Base-by-base conservation (phyloP, 1,140 invertebrate species). In the Protaetia brevitarsis region DNA sequence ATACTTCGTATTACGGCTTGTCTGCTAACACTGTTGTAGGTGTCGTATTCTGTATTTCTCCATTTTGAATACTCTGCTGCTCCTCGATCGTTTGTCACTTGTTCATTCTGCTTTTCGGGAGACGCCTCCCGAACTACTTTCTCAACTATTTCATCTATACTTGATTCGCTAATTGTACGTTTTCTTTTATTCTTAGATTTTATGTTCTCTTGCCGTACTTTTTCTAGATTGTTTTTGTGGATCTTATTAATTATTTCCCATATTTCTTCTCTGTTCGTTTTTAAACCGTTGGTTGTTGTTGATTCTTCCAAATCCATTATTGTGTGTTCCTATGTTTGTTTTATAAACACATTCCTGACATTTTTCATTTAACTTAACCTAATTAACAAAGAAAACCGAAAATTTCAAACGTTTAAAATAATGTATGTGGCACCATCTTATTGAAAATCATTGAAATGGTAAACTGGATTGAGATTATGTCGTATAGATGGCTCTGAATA, bases 161-260 rank as follows among this genome's bases (percentile, higher is more conserved):
- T 51, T 4, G 41, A 23, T 2, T 51, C 19, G 19, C 41, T 51
- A 2, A 51, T 8, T 23, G 21, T 51, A 19, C 41, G 41, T 51
- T 51, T 51, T 19, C 41, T 16, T 45, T 45, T 51, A 51, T 19
- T 51, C 11, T 23, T 51, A 51, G 41, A 16, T 51, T 51, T 51
- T 1, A 23, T 51, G 26, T 51, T 51, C 41, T 51, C 41, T 6
- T 51, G 21, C 3, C 41, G 41, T 19, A 51, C 26, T 19, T 51
- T 2, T 51, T 51, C 41, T 6, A 51, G 5, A 51, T 51, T 16
- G 21, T 19, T 51, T 23, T 51, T 16, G 34, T 37, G 34, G 16
- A 37, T 11, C 16, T 11, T 37, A 37, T 37, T 11, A 13, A 37
- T 16, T 23, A 51, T 19, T 51, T 51, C 19, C 4, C 4, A 8